Base-by-base conservation (phyloP, 2,888 invertebrate species). In the Dryococelus australis region DNA sequence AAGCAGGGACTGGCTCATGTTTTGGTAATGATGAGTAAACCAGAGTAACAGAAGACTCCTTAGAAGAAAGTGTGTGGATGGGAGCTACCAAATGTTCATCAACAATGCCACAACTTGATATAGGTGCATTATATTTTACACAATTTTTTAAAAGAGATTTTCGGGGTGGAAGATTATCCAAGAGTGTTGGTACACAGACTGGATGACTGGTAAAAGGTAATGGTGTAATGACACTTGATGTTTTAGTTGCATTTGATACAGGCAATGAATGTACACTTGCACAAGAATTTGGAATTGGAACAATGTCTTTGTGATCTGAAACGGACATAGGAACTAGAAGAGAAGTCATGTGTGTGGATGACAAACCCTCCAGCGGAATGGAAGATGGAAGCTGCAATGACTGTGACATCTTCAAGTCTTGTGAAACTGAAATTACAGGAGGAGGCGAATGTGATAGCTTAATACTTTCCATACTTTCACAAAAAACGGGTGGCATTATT, bases 11-110 rank as follows among this genome's bases (percentile, higher is more conserved):
- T 65, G 65, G 24, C n/a, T 83, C 83, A 28, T 43, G 35, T 83
- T 83, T 83, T 83, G 83, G 24, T 28, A 83, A 28, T 35, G 83
- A 28, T 43, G 83, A 83, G 83, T 83, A 83, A 83, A 83, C 83
- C 83, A 83, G 5, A 10, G 83, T 83, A 43, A 83, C 83, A 35
- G 83, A 28, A 27, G 83, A 9, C 43, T 83, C 83, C 43, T 27
- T 83, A 28, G 83, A 43, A 20, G 83, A 83, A 83, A 83, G 16
- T 43, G 83, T 6, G 83, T 16, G 83, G 35, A 27, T 20, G 2
- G 43, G 43, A 83, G 83, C 20, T 83, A 65, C 65, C 65, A 65
- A 10, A 20, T 27, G 16, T 83, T 26, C 83, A 83, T 27, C 43
- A 28, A 2, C 35, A 20, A 43, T 28, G 12, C 13, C n/a, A 65